Conservation (phyloP, 2,888 invertebrate species). For the Therioaphis trifolii region DNA sequence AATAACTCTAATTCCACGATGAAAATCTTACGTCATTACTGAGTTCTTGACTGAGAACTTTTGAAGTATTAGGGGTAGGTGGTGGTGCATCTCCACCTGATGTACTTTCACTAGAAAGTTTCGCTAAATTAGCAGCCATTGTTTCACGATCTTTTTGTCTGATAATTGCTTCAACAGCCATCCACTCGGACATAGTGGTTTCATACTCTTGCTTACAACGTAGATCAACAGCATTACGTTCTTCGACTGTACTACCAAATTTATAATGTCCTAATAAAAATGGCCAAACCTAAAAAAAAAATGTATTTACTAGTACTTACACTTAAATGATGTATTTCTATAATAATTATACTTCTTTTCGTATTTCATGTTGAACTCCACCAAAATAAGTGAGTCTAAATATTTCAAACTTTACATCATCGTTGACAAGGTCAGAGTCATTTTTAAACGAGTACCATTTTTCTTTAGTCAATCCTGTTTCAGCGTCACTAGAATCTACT, state of each 20-base stretch:
- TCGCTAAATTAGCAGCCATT: slow-evolving; percentile 86
- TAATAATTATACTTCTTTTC: slow-evolving; percentile 71
- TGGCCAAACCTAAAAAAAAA: slow-evolving; percentile 79
- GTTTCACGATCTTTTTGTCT: slow-evolving; percentile 83
- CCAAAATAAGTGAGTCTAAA: slow-evolving; percentile 88
- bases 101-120: slow-evolving; percentile 82
- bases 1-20: background rate
- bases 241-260: slow-evolving; percentile 79
- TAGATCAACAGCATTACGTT: slow-evolving; percentile 76
- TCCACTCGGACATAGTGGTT: slow-evolving; percentile 93
- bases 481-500: slow-evolving; percentile 75
- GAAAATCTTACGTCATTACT: slow-evolving; percentile 70
- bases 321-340: background rate
- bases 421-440: slow-evolving; percentile 73
- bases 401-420: slow-evolving; percentile 78
- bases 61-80: slow-evolving; percentile 66
- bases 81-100: slow-evolving; percentile 70
- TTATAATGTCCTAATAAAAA: slow-evolving; percentile 87
- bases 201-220: slow-evolving; percentile 83
- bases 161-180: slow-evolving; percentile 93
- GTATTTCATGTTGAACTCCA: slow-evolving; percentile 82
- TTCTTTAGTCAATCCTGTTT: slow-evolving; percentile 79
- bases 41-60: slow-evolving; percentile 70
- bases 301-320: background rate
- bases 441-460: slow-evolving; percentile 77